Conservation (phyloP, 2,113 vertebrate genomes). For the Bettongia penicillata region DNA sequence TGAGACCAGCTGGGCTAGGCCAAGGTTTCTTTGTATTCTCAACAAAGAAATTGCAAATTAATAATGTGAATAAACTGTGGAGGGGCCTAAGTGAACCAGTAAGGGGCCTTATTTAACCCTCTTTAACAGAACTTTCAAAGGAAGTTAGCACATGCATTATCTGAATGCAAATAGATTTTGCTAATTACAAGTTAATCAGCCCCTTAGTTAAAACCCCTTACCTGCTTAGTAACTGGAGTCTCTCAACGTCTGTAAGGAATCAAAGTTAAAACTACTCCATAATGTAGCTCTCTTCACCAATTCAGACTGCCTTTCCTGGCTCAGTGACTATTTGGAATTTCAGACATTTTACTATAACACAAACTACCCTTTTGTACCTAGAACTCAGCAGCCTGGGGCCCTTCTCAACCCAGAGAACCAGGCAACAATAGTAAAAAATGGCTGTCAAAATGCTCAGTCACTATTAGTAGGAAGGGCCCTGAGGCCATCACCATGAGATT, state of each 20-base stretch:
- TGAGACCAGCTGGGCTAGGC: conserved; percentile 60
- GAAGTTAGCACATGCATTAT: conserved; percentile 62
- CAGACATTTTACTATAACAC: background rate
- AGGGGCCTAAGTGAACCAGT: conserved; percentile 58
- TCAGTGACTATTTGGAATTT: background rate
- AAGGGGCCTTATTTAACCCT: conserved; percentile 50
- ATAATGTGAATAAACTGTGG: conserved; percentile 53
- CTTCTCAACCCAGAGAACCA: background rate
- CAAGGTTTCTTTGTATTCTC: conserved; percentile 53
- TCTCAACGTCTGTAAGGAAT: conserved; percentile 60
- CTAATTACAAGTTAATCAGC: conserved; percentile 68
- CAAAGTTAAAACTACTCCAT: conserved; percentile 61
- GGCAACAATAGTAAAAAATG: background rate
- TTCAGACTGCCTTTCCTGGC: background rate
- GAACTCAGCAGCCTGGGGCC: background rate
- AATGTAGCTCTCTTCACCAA: conserved; percentile 31
- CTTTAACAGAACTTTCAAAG: conserved; percentile 70
- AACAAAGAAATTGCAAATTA: conserved; percentile 64
- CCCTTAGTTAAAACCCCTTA: conserved; percentile 61
- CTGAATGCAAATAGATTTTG: conserved; percentile 67
- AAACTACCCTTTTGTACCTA: background rate
- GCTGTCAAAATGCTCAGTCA: background rate
- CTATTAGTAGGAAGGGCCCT: background rate
- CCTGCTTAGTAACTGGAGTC: conserved; percentile 54
- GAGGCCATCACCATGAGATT: background rate